phyloP scores from a whole-genome alignment of 2,113 vertebrate species.

The Upupa epops region DNA sequence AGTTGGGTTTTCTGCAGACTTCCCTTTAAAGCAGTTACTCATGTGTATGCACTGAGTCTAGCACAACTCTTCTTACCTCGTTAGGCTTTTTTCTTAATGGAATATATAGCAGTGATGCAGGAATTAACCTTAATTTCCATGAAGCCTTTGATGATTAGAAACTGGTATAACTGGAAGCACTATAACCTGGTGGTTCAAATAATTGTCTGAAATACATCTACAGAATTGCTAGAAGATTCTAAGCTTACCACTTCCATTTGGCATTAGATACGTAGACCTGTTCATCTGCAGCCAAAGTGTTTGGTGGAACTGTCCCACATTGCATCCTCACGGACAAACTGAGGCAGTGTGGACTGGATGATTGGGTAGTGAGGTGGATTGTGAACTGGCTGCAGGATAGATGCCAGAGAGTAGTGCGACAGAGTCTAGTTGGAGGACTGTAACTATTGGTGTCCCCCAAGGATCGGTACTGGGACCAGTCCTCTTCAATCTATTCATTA shows the following conservation, averaged over 20 bases:
- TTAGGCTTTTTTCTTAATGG: slow-evolving; percentile 31
- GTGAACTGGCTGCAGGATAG: too few relatives aligned
- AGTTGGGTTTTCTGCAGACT: too few relatives aligned
- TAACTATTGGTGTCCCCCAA: too few relatives aligned
- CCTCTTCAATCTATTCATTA: too few relatives aligned
- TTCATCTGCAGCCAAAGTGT: background rate
- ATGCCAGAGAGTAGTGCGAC: too few relatives aligned
- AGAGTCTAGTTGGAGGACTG: too few relatives aligned
- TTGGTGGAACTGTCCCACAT: background rate
- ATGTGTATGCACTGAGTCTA: background rate
- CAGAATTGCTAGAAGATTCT: background rate
- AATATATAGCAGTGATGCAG: slow-evolving; percentile 3
- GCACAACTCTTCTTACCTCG: slow-evolving; percentile 4
- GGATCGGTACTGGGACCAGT: too few relatives aligned
- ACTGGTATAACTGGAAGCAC: background rate
- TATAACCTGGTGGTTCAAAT: slow-evolving; percentile 5
- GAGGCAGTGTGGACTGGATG: too few relatives aligned
- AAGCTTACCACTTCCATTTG: background rate
- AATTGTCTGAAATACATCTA: background rate
- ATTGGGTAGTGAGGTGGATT: too few relatives aligned
- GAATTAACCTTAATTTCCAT: slow-evolving; percentile 33
- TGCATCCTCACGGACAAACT: too few relatives aligned
- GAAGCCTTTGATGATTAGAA: slow-evolving; percentile 21
- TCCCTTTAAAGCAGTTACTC: slow-evolving; percentile 12
- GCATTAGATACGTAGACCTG: background rate